Base-by-base conservation (phyloP, 2,113 vertebrate genomes). In the Vulpes lagopus region DNA sequence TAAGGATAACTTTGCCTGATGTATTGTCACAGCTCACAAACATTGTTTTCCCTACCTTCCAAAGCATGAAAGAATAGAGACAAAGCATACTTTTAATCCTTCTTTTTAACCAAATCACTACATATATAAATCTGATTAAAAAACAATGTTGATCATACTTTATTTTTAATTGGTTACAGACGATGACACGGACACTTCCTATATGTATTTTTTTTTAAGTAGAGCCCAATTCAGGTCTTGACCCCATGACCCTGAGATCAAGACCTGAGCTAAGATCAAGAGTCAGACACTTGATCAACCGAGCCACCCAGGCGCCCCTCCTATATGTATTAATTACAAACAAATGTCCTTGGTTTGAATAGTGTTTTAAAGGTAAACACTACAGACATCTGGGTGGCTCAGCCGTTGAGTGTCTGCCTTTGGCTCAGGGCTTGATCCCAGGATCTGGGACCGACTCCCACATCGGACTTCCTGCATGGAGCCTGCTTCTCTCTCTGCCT, bases 301-400 rank as follows among this genome's bases (percentile, higher is more conserved):
- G 67, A 69, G 67, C 67, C 32, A 35, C 16, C 67, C 67, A 20
- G 32, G 67, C 67, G 2, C 32, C 67, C 17, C n/a, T 69, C 8
- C n/a, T 32, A 2, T 62, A 25, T 14, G 22, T 62, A 82, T 69
- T 76, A 82, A n/a, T 64, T 82, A 57, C 53, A 62, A 95, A 62
- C 53, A 94, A 93, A 53, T 81, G 27, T 86, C 51, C 57, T 93
- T 49, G 57, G 27, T 51, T 87, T 91, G 57, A 87, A 30, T 27
- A 74, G 60, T 35, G 71, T 91, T 87, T 94, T 76, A 87, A 91
- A 93, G n/a, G 27, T 87, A 60, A 90, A 62, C 14, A 43, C 43
- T 43, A 43, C 43, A 1, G 43, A 43, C 43, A 43, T 43, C 43
- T 43, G 43, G 43, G 43, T 43, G 43, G 43, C 43, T 43, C 43